Evolutionary conservation across 2,888 invertebrate genomes (phyloP), one percentile per base, ranked within the genome.

Genomic region (Polietes domitor): DNA sequence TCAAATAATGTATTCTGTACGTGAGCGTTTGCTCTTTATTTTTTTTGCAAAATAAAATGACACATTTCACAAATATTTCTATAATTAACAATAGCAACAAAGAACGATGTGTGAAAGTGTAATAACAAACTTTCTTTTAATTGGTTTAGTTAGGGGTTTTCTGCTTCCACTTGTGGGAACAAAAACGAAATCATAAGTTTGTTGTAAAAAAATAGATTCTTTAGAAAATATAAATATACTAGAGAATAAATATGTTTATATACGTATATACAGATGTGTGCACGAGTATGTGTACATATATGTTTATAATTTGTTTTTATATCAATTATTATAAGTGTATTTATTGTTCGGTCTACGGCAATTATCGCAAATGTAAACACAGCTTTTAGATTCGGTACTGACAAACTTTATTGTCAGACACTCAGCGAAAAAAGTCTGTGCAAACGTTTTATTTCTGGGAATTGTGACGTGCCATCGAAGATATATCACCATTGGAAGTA

Each of bases 101-200:
- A 28, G 19, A 37, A 0, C 41, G n/a, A 12, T 79, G 73, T 79
- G 73, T 55, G 74, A 79, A 79, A 79, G 74, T 79, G 24, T 26
- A 53, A 53, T 17, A 47, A 10, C 50, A 28, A 68, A 50, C 70
- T 70, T 47, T 70, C 50, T 24, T 50, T 43, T 26, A 70, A 47
- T 70, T 70, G 26, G 21, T 6, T 58, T 58, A 58, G 10, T 26
- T 4, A 26, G 12, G 12, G 47, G 15, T 47, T 32, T 32, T 47
- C 47, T 47, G 15, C n/a, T n/a, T 2, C 5, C 47, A 47, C 12
- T 37, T 12, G 1, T n/a, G 47, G n/a, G n/a, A 47, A 37, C 37
- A 5, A 37, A 5, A 37, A 37, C 9, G 37, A n/a, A n/a, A n/a
- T 9, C 10, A 37, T 32, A 9, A 47, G 15, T 47, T n/a, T 12